phyloP scores from a whole-genome alignment of 2,113 vertebrate species.

The Ia io region DNA sequence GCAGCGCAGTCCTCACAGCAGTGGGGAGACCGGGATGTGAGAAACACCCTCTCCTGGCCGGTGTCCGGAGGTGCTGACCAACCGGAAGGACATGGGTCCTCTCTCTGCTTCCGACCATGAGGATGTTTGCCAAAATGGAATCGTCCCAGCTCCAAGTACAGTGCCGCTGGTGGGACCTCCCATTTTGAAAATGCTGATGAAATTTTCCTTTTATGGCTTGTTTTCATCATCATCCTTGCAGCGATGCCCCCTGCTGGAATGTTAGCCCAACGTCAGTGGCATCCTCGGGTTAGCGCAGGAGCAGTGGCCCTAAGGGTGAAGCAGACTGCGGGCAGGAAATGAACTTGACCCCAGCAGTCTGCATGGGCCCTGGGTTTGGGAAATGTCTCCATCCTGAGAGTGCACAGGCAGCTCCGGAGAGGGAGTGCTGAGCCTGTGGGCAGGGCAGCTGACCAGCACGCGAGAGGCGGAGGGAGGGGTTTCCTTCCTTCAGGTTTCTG shows the following conservation, averaged over 20 bases:
- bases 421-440: too few species aligned
- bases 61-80: not conserved
- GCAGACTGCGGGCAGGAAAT: not conserved
- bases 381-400: not conserved
- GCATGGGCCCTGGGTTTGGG: not conserved
- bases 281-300: not conserved
- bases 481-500: too few species aligned
- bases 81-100: not conserved
- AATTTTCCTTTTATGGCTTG: slow-evolving; percentile 49
- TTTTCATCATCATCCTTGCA: slow-evolving; percentile 47
- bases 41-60: not conserved
- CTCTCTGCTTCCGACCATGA: not conserved
- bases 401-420: fast-evolving
- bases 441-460: not conserved
- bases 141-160: not conserved
- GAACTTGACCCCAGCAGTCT: not conserved
- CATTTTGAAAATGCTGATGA: slow-evolving; percentile 31
- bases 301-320: not conserved
- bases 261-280: not conserved
- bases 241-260: not conserved
- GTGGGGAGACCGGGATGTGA: not conserved
- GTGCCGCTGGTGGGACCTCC: not conserved
- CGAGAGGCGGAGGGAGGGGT: not conserved
- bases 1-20: too few species aligned
- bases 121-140: not conserved